Conservation (phyloP, 2,113 vertebrate genomes). For the Tupaia tana region DNA sequence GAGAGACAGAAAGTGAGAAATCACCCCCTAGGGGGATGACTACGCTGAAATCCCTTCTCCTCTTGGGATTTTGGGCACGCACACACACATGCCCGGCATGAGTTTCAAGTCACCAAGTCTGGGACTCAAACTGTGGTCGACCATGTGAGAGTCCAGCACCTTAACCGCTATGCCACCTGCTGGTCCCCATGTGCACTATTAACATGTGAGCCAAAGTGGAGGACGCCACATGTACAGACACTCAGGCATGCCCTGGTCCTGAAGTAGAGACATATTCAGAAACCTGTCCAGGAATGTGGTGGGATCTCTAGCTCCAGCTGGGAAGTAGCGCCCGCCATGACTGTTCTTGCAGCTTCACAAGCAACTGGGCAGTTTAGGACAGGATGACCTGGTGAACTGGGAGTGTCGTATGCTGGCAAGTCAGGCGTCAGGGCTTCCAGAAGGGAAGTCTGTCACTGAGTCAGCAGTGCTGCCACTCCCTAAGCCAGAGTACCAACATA, state of each 20-base stretch:
- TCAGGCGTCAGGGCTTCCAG: conserved; percentile 40
- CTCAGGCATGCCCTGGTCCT: not conserved
- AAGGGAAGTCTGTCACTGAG: conserved; percentile 65
- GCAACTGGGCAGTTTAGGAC: not conserved
- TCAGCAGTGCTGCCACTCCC: conserved; percentile 6
- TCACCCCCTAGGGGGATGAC: too few species aligned
- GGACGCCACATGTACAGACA: not conserved
- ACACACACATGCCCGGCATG: too few species aligned
- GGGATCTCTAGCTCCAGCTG: not conserved
- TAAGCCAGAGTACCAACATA: not conserved
- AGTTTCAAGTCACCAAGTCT: too few species aligned
- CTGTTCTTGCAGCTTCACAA: not conserved
- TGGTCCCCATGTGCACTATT: not conserved
- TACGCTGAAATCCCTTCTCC: too few species aligned
- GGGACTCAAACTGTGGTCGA: too few species aligned
- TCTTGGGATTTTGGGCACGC: too few species aligned
- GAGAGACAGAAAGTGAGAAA: too few species aligned
- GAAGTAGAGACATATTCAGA: not conserved
- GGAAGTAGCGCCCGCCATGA: not conserved
- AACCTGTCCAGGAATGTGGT: not conserved
- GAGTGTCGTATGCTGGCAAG: conserved; percentile 53
- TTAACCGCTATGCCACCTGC: too few species aligned
- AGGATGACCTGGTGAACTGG: conserved; percentile 64
- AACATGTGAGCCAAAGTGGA: not conserved
- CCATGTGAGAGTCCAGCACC: too few species aligned